A percentile compares a stretch with the other conserved stretches of the same genome.
Evolutionary conservation across 2,113 vertebrate species (phyloP).

Genomic region (Typhlomys cinereus): DNA sequence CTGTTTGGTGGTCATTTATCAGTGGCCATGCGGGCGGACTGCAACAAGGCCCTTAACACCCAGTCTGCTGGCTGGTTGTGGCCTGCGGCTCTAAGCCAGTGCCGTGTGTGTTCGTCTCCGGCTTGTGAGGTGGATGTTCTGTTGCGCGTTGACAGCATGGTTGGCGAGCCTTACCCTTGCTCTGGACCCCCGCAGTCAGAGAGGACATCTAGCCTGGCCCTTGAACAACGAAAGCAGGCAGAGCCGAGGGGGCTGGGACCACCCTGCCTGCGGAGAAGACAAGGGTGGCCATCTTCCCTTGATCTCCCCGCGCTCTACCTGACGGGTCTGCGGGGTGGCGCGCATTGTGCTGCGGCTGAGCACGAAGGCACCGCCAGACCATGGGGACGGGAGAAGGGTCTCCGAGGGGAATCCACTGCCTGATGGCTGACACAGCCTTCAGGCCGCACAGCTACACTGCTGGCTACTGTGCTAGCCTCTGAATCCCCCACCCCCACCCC

Average conservation of each 20-base stretch:
- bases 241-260: neutral
- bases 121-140: neutral
- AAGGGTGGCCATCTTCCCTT: neutral
- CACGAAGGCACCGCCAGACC: slow-evolving; percentile 50
- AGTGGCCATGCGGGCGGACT: no score
- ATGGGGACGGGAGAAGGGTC: neutral
- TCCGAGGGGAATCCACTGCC: no score
- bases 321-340: neutral
- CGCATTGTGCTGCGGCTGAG: neutral
- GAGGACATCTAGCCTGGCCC: neutral
- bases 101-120: neutral
- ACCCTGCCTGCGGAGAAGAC: neutral
- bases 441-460: neutral
- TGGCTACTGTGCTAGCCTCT: neutral
- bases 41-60: neutral
- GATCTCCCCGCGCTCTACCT: neutral
- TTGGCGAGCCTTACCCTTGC: neutral
- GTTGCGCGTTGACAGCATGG: neutral
- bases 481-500: no score
- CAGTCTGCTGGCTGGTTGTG: neutral
- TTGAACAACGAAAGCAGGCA: neutral
- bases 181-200: no score
- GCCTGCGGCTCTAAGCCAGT: neutral
- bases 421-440: neutral
- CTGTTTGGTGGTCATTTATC: no score